Base-by-base conservation (phyloP, 2,888 invertebrate species). In the Leucophora obtusa region DNA sequence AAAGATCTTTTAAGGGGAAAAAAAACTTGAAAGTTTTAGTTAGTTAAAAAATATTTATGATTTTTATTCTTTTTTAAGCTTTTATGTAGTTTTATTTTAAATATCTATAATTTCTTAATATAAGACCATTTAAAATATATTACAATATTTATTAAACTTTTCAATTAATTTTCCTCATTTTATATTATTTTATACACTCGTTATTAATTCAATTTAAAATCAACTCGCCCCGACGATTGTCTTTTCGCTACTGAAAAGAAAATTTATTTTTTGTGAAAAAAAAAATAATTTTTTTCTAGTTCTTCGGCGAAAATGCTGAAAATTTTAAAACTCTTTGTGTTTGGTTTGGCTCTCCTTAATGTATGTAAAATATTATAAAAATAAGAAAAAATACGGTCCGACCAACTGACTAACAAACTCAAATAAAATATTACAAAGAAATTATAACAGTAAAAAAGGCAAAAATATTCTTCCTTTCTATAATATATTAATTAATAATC, bases 171-270 rank as follows among this genome's bases (percentile, higher is more conserved):
- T 50, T 17, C 47, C 56, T 28, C 1, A 24, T 33, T 68, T 38
- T 33, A 50, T 38, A 47, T 73, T 70, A 73, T 58, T 17, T 43
- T 35, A 65, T 72, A 69, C 47, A 65, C 43, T 66, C n/a, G 9
- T 18, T 33, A 38, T 28, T 7, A 54, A 21, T 14, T 38, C 66
- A n/a, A 60, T 60, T 56, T 2, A 54, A 66, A 68, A 70, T n/a
- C 81, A 72, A 81, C 81, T 66, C 70, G 77, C 66, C 47, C 73
- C 73, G 70, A 70, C 70, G 73, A 77, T 70, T 74, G 81, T 70
- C 73, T 66, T 77, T 65, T 73, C 81, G 73, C 77, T 74, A 81
- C 81, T 81, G 43, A 72, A 63, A 51, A 24, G 43, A 65, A 79
- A 69, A 58, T 72, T 24, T 59, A 53, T 54, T 70, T 70, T 58